Conservation (phyloP, 1,140 invertebrate genomes). For the Anadara kagoshimensis region DNA sequence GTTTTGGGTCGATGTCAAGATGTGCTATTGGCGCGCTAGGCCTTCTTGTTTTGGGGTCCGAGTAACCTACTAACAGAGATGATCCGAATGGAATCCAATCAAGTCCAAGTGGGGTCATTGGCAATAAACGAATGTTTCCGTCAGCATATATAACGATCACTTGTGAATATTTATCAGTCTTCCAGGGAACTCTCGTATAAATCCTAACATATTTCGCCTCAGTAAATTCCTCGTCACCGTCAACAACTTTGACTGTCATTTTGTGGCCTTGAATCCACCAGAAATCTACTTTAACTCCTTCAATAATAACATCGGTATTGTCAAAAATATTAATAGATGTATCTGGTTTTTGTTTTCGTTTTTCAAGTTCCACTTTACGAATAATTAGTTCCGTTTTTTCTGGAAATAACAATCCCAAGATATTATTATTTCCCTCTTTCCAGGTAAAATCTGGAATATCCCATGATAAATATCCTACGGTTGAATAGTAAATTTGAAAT, state of each 20-base stretch:
- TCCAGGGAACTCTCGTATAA: constrained; percentile 41
- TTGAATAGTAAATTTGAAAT: constrained; percentile 15
- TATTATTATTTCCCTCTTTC: constrained; percentile 30
- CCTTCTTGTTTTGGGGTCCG: constrained; percentile 33
- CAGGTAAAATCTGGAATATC: constrained; percentile 52
- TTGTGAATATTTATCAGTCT: constrained; percentile 38
- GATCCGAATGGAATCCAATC: constrained; percentile 65
- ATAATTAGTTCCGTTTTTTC: constrained; percentile 7
- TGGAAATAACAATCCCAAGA: constrained; percentile 29
- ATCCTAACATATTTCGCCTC: constrained; percentile 45
- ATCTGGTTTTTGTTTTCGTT: constrained; percentile 31
- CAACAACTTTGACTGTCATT: constrained; percentile 45
- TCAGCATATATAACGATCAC: constrained; percentile 62
- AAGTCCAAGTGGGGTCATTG: constrained; percentile 50
- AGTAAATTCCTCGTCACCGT: constrained; percentile 16
- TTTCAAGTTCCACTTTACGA: constrained; percentile 23
- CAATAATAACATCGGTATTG: constrained; percentile 41
- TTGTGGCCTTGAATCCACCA: constrained; percentile 57
- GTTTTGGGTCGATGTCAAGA: constrained; percentile 40
- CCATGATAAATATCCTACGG: constrained; percentile 6
- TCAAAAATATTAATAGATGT: constrained; percentile 27
- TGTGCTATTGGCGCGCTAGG: constrained; percentile 48
- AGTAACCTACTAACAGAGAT: constrained; percentile 57
- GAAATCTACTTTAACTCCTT: constrained; percentile 57
- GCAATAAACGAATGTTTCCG: constrained; percentile 51